phyloP scores from a whole-genome alignment of 2,888 invertebrate species.

The Lingula anatina region DNA sequence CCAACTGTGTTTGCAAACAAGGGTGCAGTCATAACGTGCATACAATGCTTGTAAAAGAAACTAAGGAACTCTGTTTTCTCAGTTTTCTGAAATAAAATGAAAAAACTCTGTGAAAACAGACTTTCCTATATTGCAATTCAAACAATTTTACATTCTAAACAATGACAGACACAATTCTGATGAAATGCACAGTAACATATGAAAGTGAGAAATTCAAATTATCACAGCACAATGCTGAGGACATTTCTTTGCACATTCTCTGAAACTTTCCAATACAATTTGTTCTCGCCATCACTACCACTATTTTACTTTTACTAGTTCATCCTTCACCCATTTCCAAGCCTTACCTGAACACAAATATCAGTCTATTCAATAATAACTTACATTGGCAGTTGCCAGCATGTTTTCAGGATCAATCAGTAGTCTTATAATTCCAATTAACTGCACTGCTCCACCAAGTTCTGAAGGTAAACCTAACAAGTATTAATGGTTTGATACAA shows the following conservation, averaged over 20 bases:
- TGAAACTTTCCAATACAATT: too few relatives aligned
- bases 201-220: background rate
- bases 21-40: slow-evolving; percentile 95
- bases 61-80: slow-evolving; percentile 97
- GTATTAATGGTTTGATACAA: too few relatives aligned
- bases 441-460: slow-evolving; percentile 92
- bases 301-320: too few relatives aligned
- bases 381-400: slow-evolving; percentile 74
- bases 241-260: too few relatives aligned
- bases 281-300: too few relatives aligned
- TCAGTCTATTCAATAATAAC: too few relatives aligned
- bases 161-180: background rate
- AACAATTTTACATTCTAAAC: background rate
- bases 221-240: background rate
- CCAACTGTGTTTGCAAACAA: slow-evolving; percentile 86
- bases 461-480: too few relatives aligned
- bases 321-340: too few relatives aligned
- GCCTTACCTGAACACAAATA: too few relatives aligned
- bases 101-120: slow-evolving; percentile 4
- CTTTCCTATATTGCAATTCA: background rate
- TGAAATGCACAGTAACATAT: background rate
- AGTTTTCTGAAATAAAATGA: slow-evolving; percentile 64
- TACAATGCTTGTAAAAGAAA: slow-evolving; percentile 98
- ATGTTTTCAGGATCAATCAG: slow-evolving; percentile 97
- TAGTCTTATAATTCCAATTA: slow-evolving; percentile 89